These are phyloP conservation scores for Malurus alboscapulatus DNA, from an alignment of 2,113 vertebrate species.

Conservation along the genomic window DNA sequence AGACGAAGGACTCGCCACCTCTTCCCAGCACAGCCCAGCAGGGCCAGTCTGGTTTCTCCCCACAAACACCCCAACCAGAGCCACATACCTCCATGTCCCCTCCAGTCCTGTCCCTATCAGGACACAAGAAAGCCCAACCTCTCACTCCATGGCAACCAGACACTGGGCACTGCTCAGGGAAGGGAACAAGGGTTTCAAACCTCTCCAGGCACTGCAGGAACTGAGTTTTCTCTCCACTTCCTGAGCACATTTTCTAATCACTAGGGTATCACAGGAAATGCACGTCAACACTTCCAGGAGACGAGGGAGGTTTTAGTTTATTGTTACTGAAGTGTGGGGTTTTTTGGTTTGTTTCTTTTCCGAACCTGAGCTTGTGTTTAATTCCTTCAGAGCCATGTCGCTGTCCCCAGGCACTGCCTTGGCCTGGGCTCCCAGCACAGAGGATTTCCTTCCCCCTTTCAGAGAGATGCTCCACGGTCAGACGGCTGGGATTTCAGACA, in stretches of 20 bases:
- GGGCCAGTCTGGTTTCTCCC: neutral
- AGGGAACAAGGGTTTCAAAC: neutral
- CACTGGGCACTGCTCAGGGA: neutral
- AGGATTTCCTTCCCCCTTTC: neutral
- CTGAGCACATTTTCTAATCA: neutral
- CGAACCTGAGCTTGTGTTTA: neutral
- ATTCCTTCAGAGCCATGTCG: neutral
- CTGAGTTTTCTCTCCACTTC: neutral
- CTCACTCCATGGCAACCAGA: rapidly evolving
- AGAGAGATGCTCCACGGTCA: neutral
- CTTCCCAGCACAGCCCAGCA: neutral
- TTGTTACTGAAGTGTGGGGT: neutral
- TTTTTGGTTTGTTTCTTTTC: neutral
- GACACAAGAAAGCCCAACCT: neutral
- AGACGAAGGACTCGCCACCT: neutral
- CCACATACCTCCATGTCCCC: no score
- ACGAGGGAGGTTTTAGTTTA: neutral
- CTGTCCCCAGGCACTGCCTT: neutral
- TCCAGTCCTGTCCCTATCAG: neutral
- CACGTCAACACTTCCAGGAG: neutral
- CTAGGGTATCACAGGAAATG: neutral
- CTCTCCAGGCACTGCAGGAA: neutral
- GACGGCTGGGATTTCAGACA: neutral
- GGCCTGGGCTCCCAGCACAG: neutral
- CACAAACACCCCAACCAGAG: neutral